These are phyloP conservation scores for Drosophila aff. DNA, from an alignment of 1,140 invertebrate genomes.

Conservation along the genomic window DNA sequence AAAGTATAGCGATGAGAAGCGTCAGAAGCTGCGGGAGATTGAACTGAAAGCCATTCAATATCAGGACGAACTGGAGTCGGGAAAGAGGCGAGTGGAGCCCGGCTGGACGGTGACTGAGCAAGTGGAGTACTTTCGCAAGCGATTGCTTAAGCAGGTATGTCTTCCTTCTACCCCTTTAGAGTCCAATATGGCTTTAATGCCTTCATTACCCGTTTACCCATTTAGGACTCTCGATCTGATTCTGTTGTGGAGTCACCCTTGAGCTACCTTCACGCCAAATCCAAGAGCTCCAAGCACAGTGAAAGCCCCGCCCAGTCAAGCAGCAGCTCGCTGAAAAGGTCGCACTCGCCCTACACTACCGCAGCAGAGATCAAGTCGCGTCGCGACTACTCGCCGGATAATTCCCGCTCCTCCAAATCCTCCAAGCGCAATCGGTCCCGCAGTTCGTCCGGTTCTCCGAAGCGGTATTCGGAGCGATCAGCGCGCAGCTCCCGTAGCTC, in stretches of 20 bases:
- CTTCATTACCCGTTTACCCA: not conserved
- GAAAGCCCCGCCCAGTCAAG: conserved; percentile 58
- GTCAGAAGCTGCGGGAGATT: conserved; percentile 95
- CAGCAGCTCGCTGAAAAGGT: conserved; percentile 62
- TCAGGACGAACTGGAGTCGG: conserved; percentile 97
- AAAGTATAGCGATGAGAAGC: conserved; percentile 90
- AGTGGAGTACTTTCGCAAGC: conserved; percentile 96
- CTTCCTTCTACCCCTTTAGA: no score
- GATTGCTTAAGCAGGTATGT: conserved; percentile 92
- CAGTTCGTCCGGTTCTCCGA: conserved; percentile 72
- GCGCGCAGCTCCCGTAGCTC: conserved; percentile 60
- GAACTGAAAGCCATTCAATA: conserved; percentile 98
- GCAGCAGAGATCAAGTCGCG: conserved; percentile 45
- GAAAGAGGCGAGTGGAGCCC: conserved; percentile 90
- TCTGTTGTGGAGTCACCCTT: conserved; percentile 70
- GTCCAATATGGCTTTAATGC: not conserved
- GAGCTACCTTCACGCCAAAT: conserved; percentile 60
- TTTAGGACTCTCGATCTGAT: conserved; percentile 47
- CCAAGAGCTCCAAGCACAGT: conserved; percentile 57
- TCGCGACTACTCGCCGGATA: conserved; percentile 41
- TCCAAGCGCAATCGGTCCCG: conserved; percentile 72
- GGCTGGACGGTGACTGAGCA: conserved; percentile 93
- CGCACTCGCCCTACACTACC: conserved; percentile 66
- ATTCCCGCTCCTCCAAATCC: conserved; percentile 57
- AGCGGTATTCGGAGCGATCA: conserved; percentile 60